Base-by-base conservation (phyloP, 2,797 vertebrate species). In the Atherinosoma microstoma region DNA sequence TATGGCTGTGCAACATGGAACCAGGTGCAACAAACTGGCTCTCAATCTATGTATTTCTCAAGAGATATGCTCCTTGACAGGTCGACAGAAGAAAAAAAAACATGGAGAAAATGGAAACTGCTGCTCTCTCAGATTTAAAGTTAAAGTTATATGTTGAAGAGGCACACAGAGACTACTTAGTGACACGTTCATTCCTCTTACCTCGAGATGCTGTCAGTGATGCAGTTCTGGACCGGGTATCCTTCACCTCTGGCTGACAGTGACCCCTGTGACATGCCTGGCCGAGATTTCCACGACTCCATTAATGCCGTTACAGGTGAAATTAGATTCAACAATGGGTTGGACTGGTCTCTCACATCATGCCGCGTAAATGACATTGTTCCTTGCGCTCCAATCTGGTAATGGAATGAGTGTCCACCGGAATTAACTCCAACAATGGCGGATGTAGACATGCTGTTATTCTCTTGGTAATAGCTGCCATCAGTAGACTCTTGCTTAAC, bases 371-470 rank as follows among this genome's bases (percentile, higher is more conserved):
- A 95, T 90, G 97, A 97, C 95, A 99, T 99, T 59, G 97, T 97
- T 94, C 98, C 98, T 94, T 98, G 97, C 75, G 97, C 96, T 94
- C 98, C 98, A 90, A 99, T 98, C 95, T 98, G 95, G 95, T 99
- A 99, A 95, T 99, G 97, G 96, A 99, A 99, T 70, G 98, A 99
- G 91, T 99, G 98, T 96, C 97, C 98, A 79, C 96, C 94, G 82
- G 98, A 98, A 96, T 99, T 99, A 93, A 99, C 97, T 75, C 98
- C 98, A 85, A 99, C 97, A 80, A 99, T 98, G 92, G 98, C 97
- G 66, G 98, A 98, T 7, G 96, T 93, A 71, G 97, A 96, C 91
- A 97, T 93, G 87, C 92, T 94, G 91, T 93, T 95, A 93, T 94
- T 97, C 84, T 98, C 97, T 86, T 96, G 96, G 93, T 97, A 98